phyloP scores from a whole-genome alignment of 2,888 invertebrate species.

The Pyrrhia umbra region DNA sequence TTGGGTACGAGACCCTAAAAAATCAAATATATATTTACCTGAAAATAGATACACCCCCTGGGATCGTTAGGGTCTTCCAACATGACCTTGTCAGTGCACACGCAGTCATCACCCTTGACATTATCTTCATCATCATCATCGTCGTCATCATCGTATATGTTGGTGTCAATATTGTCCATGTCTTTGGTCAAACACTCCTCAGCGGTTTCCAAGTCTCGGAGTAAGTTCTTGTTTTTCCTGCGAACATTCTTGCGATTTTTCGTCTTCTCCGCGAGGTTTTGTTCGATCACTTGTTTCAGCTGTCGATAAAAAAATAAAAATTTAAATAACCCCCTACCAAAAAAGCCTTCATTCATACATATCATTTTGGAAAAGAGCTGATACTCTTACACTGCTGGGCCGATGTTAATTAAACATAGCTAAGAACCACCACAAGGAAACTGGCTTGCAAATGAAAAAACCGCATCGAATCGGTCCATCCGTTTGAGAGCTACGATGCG shows the following conservation, averaged over 20 bases:
- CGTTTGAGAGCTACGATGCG: no score
- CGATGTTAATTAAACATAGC: no score
- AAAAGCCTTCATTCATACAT: no score
- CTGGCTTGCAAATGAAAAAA: no score
- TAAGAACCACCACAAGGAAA: no score
- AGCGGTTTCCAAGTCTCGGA: slow-evolving; percentile 72
- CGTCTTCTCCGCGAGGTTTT: slow-evolving; percentile 42
- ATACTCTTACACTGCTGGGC: no score
- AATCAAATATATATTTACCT: slow-evolving; percentile 86
- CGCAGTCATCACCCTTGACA: slow-evolving; percentile 55
- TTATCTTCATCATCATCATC: slow-evolving; percentile 11
- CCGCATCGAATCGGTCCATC: no score
- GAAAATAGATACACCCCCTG: slow-evolving; percentile 91
- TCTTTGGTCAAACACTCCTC: slow-evolving; percentile 73
- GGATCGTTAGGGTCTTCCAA: slow-evolving; percentile 87
- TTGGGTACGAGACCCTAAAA: no score
- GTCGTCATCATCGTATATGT: slow-evolving; percentile 61
- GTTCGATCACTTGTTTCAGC: slow-evolving; percentile 57
- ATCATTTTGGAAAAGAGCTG: no score
- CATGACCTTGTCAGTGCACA: slow-evolving; percentile 72
- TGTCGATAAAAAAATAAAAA: slow-evolving; percentile 16
- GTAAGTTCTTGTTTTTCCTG: slow-evolving; percentile 78
- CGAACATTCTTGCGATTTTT: slow-evolving; percentile 59
- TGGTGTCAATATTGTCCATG: slow-evolving; percentile 60
- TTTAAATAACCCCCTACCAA: no score